Conservation (phyloP, 2,113 vertebrate species). For the Xyliphius kryptos region DNA sequence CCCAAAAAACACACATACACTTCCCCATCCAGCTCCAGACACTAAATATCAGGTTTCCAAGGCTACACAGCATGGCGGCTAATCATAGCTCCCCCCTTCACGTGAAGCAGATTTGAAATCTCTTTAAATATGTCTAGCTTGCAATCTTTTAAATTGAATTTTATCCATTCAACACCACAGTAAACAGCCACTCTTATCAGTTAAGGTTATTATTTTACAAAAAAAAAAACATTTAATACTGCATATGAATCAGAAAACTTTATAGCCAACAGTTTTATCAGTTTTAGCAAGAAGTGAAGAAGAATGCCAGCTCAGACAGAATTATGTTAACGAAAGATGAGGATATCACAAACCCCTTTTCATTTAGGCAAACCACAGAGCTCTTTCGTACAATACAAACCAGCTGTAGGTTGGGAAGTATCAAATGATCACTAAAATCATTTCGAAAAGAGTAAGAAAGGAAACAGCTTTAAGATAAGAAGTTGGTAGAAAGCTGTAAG, state of each 20-base stretch:
- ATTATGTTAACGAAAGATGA: slow-evolving; percentile 25
- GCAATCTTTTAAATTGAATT: slow-evolving; percentile 29
- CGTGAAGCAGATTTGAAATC: slow-evolving; percentile 23
- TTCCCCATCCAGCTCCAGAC: slow-evolving; percentile 20
- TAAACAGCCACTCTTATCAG: background rate
- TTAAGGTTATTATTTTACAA: background rate
- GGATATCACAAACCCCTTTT: slow-evolving; percentile 26
- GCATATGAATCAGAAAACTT: background rate
- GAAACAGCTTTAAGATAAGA: slow-evolving; percentile 24
- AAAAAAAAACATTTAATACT: background rate
- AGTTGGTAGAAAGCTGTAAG: slow-evolving; percentile 11
- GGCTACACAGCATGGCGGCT: slow-evolving; percentile 50
- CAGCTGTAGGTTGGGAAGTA: slow-evolving; percentile 45
- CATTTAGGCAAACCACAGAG: slow-evolving; percentile 28
- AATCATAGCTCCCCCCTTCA: slow-evolving; percentile 39
- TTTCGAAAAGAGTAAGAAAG: background rate
- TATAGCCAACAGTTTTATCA: background rate
- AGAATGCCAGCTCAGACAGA: background rate
- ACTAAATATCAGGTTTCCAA: slow-evolving; percentile 53
- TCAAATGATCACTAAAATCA: slow-evolving; percentile 32
- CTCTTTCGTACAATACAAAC: slow-evolving; percentile 37
- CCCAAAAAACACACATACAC: slow-evolving; percentile 12
- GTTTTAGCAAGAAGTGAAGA: background rate
- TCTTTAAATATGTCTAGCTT: slow-evolving; percentile 35
- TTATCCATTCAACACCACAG: background rate